Conservation (phyloP, 2,113 vertebrate species). For the Marmota flaviventris region DNA sequence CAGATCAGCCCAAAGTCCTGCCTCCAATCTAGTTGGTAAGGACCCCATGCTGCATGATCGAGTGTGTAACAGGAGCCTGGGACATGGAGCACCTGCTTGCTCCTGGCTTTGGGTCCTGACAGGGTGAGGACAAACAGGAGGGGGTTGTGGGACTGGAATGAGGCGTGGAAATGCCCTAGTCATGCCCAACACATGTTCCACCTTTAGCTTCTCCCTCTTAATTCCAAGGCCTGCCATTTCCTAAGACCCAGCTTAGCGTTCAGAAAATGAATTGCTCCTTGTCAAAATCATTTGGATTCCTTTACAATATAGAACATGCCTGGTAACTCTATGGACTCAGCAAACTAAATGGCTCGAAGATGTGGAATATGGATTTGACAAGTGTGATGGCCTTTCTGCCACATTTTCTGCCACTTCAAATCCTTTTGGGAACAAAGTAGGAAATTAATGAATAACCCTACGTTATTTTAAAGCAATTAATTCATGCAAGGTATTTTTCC, state of each 20-base stretch:
- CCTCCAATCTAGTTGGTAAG: background rate
- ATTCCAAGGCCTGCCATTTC: constrained; percentile 74
- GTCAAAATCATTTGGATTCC: constrained; percentile 73
- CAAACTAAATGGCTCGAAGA: constrained; percentile 17
- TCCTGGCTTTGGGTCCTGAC: constrained; percentile 24
- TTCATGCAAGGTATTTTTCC: background rate
- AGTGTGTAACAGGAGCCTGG: constrained; percentile 46
- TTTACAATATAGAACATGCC: background rate
- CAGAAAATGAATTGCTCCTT: constrained; percentile 79
- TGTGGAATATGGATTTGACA: background rate
- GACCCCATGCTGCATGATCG: background rate
- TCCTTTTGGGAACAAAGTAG: background rate
- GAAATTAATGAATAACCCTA: background rate
- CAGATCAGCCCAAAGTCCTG: background rate
- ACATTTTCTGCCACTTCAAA: background rate
- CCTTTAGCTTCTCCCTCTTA: constrained; percentile 67
- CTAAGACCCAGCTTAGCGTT: constrained; percentile 77
- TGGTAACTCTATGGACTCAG: background rate
- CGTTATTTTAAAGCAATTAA: background rate
- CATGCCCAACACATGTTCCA: background rate
- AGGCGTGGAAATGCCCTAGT: constrained; percentile 58
- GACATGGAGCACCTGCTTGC: constrained; percentile 60
- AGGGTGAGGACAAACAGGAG: constrained; percentile 44
- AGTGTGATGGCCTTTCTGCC: background rate
- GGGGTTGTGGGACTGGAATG: constrained; percentile 9